phyloP scores from a whole-genome alignment of 1,140 invertebrate species.

The Microplitis mediator region DNA sequence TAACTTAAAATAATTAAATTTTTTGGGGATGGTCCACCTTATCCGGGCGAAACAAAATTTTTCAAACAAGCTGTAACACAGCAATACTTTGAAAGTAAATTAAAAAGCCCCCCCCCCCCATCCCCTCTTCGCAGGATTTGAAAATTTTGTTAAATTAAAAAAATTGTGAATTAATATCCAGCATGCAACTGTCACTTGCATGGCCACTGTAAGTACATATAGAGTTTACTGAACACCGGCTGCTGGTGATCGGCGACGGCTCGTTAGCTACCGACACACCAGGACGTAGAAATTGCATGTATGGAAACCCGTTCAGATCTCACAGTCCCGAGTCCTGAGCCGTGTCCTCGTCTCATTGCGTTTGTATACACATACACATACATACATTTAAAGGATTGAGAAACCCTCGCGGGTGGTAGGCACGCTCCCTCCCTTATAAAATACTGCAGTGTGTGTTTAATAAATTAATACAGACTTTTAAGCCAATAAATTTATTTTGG shows the following conservation, averaged over 20 bases:
- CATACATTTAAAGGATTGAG: not conserved
- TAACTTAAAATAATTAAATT: too few relatives aligned
- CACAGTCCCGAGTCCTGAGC: not conserved
- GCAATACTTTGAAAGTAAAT: too few relatives aligned
- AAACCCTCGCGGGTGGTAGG: slow-evolving; percentile 23
- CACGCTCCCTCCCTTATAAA: not conserved
- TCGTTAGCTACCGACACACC: slow-evolving; percentile 15
- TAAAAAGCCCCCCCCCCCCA: too few relatives aligned
- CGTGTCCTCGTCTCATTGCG: too few relatives aligned
- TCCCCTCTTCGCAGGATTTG: too few relatives aligned
- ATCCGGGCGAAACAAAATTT: too few relatives aligned
- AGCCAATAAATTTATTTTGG: not conserved
- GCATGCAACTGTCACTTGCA: not conserved
- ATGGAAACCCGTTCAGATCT: slow-evolving; percentile 24
- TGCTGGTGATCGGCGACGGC: slow-evolving; percentile 1
- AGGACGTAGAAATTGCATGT: slow-evolving; percentile 24
- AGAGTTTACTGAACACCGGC: not conserved
- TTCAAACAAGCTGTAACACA: too few relatives aligned
- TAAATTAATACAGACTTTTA: not conserved
- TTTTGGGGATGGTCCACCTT: too few relatives aligned
- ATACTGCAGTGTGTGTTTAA: not conserved
- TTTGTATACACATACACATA: too few relatives aligned
- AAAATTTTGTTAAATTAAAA: too few relatives aligned
- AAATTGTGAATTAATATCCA: not conserved
- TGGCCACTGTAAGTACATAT: not conserved